phyloP scores from a whole-genome alignment of 2,113 vertebrate genomes.

The Hassar affinis region DNA sequence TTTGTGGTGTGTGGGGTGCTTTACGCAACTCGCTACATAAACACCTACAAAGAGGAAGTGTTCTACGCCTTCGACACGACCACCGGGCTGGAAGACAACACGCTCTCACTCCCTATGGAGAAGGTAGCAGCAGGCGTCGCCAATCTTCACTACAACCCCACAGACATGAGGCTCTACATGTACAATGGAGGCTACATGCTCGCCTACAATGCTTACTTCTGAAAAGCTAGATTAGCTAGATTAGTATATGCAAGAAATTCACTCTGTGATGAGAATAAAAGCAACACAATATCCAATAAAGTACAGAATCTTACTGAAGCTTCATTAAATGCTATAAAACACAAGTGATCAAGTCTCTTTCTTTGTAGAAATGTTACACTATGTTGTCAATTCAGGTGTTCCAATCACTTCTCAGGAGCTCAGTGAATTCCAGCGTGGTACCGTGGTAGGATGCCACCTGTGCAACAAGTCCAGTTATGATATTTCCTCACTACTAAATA shows the following conservation, averaged over 20 bases:
- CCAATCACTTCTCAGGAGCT: too few relatives aligned
- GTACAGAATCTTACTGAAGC: too few relatives aligned
- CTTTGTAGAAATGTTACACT: too few relatives aligned
- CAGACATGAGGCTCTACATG: conserved; percentile 63
- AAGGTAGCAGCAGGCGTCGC: conserved; percentile 64
- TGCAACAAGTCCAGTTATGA: too few relatives aligned
- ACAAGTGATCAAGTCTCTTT: too few relatives aligned
- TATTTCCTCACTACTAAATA: too few relatives aligned
- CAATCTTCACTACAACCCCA: conserved; percentile 70
- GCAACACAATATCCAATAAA: too few relatives aligned
- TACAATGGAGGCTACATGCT: conserved; percentile 69
- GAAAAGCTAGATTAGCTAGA: not conserved
- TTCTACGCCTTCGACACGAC: conserved; percentile 86
- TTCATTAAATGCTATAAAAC: too few relatives aligned
- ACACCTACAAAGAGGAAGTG: conserved; percentile 76
- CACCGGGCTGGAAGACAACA: conserved; percentile 69
- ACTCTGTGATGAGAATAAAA: not conserved
- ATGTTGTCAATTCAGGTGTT: too few relatives aligned
- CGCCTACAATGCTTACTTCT: conserved; percentile 62
- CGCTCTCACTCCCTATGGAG: conserved; percentile 60
- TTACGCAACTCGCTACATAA: conserved; percentile 77
- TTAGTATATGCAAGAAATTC: not conserved
- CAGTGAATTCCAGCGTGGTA: too few relatives aligned
- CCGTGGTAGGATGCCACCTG: too few relatives aligned
- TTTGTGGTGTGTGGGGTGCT: conserved; percentile 89